These are phyloP conservation scores for Hypena proboscidalis DNA, from an alignment of 2,888 invertebrate species.

Conservation along the genomic window DNA sequence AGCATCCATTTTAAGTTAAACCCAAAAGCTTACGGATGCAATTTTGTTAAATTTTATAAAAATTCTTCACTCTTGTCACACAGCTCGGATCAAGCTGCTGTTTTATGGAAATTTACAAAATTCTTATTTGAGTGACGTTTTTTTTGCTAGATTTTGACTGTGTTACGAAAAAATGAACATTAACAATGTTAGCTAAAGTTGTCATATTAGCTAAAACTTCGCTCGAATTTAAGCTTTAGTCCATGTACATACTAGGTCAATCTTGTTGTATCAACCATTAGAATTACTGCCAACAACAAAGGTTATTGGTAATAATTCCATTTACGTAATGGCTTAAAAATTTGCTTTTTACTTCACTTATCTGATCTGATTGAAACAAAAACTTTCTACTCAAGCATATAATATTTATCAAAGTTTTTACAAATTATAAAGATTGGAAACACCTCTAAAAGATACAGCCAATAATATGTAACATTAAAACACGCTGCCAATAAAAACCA, in stretches of 20 bases:
- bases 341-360: no score
- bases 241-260: no score
- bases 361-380: no score
- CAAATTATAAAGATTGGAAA: background rate
- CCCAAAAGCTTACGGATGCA: conserved; percentile 30
- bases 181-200: no score
- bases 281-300: no score
- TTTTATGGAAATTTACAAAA: conserved; percentile 24
- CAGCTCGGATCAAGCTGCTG: conserved; percentile 3
- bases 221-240: no score
- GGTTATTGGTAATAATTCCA: no score
- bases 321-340: no score
- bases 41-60: conserved; percentile 29
- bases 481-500: background rate
- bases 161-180: no score
- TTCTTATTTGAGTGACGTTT: conserved; percentile 7
- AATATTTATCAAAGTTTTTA: background rate
- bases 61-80: conserved; percentile 13
- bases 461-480: conserved; percentile 3
- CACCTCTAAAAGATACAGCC: background rate
- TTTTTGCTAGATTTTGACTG: conserved; percentile 13
- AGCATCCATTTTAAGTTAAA: conserved; percentile 24
- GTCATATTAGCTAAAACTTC: no score
- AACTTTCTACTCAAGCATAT: no score
- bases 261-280: no score